phyloP scores from a whole-genome alignment of 2,888 invertebrate species.

The Lasioglossum leucozonium region DNA sequence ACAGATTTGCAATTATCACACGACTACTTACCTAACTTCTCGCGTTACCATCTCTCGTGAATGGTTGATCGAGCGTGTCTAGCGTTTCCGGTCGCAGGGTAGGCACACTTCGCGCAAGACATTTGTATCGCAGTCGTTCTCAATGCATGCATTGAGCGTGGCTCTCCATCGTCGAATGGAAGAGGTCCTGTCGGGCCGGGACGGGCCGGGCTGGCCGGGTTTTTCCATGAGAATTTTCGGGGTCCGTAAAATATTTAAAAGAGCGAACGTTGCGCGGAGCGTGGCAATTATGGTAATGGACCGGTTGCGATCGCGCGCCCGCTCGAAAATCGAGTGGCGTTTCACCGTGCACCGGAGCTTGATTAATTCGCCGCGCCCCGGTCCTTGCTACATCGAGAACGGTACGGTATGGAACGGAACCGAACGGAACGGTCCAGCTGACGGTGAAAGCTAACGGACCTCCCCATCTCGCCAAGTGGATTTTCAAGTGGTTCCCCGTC shows the following conservation, averaged over 20 bases:
- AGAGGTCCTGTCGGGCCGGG: neutral
- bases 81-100: neutral
- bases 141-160: neutral
- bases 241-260: constrained; percentile 26
- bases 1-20: too few species aligned
- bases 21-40: neutral
- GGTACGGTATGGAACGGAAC: too few species aligned
- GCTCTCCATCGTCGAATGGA: neutral
- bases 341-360: constrained; percentile 49
- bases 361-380: constrained; percentile 54
- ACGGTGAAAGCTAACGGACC: constrained; percentile 43
- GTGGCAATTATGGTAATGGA: constrained; percentile 60
- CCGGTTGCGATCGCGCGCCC: constrained; percentile 27
- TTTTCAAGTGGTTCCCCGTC: constrained; percentile 59
- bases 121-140: constrained; percentile 1
- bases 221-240: constrained; percentile 31
- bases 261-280: constrained; percentile 24
- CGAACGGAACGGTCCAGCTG: constrained; percentile 51
- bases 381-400: constrained; percentile 12
- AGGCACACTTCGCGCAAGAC: neutral
- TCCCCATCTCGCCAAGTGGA: constrained; percentile 58
- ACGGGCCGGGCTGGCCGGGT: too few species aligned
- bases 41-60: neutral
- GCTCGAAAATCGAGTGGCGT: constrained; percentile 43
- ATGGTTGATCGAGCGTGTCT: neutral